phyloP scores from a whole-genome alignment of 2,888 invertebrate genomes.

The Lithosia quadra region DNA sequence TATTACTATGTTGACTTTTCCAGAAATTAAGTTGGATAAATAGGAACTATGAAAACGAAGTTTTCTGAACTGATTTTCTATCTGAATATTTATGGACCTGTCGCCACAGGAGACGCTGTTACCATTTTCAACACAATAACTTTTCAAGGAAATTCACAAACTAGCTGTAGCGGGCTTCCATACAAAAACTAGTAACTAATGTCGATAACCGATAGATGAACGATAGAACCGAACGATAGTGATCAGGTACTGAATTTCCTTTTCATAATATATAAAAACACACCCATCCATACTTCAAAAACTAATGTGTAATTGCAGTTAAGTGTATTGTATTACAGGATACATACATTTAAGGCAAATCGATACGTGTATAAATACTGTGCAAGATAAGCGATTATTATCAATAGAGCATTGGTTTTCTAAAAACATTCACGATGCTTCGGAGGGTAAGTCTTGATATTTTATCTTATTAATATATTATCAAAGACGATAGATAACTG shows the following conservation, averaged over 20 bases:
- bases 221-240: no score
- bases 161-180: neutral
- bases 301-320: slow-evolving; percentile 57
- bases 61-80: no score
- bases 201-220: neutral
- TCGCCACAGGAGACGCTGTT: no score
- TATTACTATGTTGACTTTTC: no score
- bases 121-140: neutral
- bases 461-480: neutral
- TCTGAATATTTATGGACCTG: no score
- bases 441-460: slow-evolving; percentile 66
- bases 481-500: no score
- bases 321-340: slow-evolving; percentile 58
- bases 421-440: slow-evolving; percentile 70
- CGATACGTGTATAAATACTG: slow-evolving; percentile 69
- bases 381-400: slow-evolving; percentile 53
- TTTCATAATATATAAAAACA: slow-evolving; percentile 47
- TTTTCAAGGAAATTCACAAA: neutral
- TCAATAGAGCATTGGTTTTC: slow-evolving; percentile 60
- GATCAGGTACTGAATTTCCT: slow-evolving; percentile 46
- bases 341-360: slow-evolving; percentile 63
- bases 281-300: slow-evolving; percentile 56
- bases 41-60: no score
- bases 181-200: neutral
- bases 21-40: no score